Base-by-base conservation (phyloP, 2,113 vertebrate species). In the Irena cyanogastra region DNA sequence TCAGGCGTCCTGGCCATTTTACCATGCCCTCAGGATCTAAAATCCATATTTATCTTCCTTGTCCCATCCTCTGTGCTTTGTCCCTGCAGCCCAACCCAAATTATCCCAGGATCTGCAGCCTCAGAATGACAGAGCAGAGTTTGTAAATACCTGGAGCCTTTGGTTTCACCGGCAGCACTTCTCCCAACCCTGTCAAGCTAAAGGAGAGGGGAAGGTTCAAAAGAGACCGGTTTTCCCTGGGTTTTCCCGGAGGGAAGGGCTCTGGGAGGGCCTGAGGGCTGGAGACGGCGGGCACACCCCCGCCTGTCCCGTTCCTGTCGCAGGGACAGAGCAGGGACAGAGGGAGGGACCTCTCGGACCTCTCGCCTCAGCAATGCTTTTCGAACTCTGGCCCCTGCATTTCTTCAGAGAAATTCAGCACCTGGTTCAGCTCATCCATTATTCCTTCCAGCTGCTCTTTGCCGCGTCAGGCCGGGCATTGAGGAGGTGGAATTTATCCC, bases 341-440 rank as follows among this genome's bases (percentile, higher is more conserved):
- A n/a, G 66, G 61, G 16, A 56, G 27, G 54, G 27, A 71, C 23
- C 35, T 10, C 13, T 35, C 3, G 10, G n/a, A n/a, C 11, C 41
- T 14, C 54, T 14, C 16, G 56, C 41, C 57, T 65, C 4, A 9
- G 37, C 20, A 39, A 39, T 9, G 15, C 90, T 54, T 80, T 70
- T 47, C 82, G 63, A 57, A 70, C 54, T 16, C 91, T 16, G 45
- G 8, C 61, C 80, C 76, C 41, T 6, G 88, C 70, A n/a, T 87
- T 90, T 52, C 90, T 85, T 28, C 53, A 15, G 79, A 88, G 85
- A 20, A 70, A 45, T 3, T 0, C 45, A 2, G 94, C 92, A 57
- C 90, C 92, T 65, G 94, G 74, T 11, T 33, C 63, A 35, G 94
- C 92, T 76, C 94, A 76, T n/a, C 92, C 92, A 80, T 95, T 88